These are phyloP conservation scores for Drosophila burlai DNA, from an alignment of 1,140 invertebrate genomes.

Conservation along the genomic window DNA sequence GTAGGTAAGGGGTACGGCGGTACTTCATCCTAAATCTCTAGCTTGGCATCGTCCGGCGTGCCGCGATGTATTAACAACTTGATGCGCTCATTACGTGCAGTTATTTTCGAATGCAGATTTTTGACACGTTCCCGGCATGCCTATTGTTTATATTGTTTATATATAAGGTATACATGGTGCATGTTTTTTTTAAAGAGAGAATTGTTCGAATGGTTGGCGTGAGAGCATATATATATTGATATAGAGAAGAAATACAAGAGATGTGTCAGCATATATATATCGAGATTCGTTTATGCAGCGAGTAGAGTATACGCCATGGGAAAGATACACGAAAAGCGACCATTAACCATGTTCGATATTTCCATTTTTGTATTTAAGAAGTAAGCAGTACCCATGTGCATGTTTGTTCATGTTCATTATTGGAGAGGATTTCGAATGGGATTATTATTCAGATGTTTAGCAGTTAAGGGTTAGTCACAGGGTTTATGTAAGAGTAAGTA, in stretches of 20 bases:
- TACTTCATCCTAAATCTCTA: slow-evolving; percentile 79
- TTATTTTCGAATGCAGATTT: slow-evolving; percentile 94
- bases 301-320: slow-evolving; percentile 63
- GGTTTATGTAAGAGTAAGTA: slow-evolving; percentile 53
- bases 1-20: slow-evolving; percentile 50
- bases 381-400: slow-evolving; percentile 77
- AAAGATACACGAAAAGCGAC: slow-evolving; percentile 64
- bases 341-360: slow-evolving; percentile 64
- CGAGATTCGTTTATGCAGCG: slow-evolving; percentile 56
- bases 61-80: slow-evolving; percentile 94
- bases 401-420: slow-evolving; percentile 41
- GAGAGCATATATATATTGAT: slow-evolving; percentile 53
- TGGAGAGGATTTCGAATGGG: slow-evolving; percentile 35
- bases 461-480: slow-evolving; percentile 40
- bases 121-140: slow-evolving; percentile 93
- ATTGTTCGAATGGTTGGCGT: slow-evolving; percentile 61
- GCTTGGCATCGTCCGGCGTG: slow-evolving; percentile 89
- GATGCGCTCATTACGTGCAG: slow-evolving; percentile 93
- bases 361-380: slow-evolving; percentile 59
- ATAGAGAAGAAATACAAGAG: slow-evolving; percentile 65
- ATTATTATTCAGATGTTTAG: slow-evolving; percentile 20
- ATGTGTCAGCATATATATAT: slow-evolving; percentile 63
- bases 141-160: slow-evolving; percentile 86
- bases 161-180: slow-evolving; percentile 52
- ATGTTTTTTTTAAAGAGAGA: slow-evolving; percentile 42